Conservation (phyloP, 2,797 vertebrate species). For the Pyrrhura leucotis region DNA sequence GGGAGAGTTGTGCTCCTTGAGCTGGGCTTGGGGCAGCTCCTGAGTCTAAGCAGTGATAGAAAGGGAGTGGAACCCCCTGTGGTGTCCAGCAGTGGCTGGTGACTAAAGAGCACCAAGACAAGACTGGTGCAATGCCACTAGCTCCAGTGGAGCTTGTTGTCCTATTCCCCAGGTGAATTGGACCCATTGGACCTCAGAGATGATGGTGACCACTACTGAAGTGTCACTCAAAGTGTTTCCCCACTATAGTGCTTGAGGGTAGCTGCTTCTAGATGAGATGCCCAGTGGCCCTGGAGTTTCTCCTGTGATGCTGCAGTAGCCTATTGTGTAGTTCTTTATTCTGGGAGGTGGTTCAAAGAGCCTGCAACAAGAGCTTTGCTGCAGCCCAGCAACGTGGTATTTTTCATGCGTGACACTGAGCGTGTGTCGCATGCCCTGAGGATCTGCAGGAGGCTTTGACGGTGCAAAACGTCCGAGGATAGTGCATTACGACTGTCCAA, state of each 20-base stretch:
- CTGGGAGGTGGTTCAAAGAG: background rate
- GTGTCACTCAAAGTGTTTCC: background rate
- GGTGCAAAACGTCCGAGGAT: background rate
- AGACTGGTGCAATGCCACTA: background rate
- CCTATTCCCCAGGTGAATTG: background rate
- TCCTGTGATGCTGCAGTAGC: background rate
- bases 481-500: background rate
- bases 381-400: background rate
- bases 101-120: background rate
- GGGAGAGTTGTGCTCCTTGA: background rate
- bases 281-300: background rate
- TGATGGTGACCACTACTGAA: background rate
- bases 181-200: background rate
- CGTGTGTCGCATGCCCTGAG: background rate
- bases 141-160: background rate
- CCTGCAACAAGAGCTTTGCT: background rate
- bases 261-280: background rate
- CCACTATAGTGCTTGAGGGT: background rate
- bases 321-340: background rate
- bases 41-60: background rate
- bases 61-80: rapidly evolving
- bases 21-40: background rate
- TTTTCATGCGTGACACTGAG: background rate
- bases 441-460: background rate
- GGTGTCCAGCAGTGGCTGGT: background rate